Conservation (phyloP, 2,113 vertebrate genomes). For the Perca fluviatilis region DNA sequence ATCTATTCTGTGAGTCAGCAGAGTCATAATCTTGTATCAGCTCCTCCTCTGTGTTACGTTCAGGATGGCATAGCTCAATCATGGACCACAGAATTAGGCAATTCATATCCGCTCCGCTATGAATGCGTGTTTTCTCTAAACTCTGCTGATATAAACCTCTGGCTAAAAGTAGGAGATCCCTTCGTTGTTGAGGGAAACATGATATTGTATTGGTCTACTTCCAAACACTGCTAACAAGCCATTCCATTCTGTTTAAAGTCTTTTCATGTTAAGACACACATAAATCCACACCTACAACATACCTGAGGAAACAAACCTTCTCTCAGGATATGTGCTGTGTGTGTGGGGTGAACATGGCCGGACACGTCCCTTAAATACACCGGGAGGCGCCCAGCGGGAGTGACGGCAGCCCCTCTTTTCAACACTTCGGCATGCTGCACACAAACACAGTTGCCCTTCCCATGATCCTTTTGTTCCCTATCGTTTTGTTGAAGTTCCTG, state of each 20-base stretch:
- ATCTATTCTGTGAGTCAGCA: constrained; percentile 65
- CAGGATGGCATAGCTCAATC: constrained; percentile 25
- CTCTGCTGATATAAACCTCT: constrained; percentile 33
- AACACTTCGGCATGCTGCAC: constrained; percentile 81
- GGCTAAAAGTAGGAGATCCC: constrained; percentile 39
- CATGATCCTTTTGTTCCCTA: constrained; percentile 80
- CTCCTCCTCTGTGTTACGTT: constrained; percentile 54
- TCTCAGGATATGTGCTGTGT: constrained; percentile 79
- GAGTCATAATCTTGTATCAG: constrained; percentile 58
- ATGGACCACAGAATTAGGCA: constrained; percentile 47
- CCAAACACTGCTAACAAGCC: constrained; percentile 75
- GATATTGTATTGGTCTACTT: constrained; percentile 74
- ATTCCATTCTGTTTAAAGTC: constrained; percentile 85
- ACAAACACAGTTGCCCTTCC: constrained; percentile 84
- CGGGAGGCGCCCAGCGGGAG: constrained; percentile 82
- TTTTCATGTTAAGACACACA: constrained; percentile 87
- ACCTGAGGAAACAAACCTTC: constrained; percentile 87
- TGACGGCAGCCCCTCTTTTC: constrained; percentile 86
- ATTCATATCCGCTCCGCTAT: constrained; percentile 25
- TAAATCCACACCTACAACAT: constrained; percentile 89
- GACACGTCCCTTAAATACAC: constrained; percentile 86
- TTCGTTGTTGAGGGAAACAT: constrained; percentile 47
- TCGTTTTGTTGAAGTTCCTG: constrained; percentile 72
- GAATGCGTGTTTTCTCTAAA: constrained; percentile 16
- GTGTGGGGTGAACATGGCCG: constrained; percentile 84